Percentiles rank a stretch among this genome's conserved stretches.
phyloP scores from a whole-genome alignment of 2,113 vertebrate genomes.

The Pterocles orientalis region DNA sequence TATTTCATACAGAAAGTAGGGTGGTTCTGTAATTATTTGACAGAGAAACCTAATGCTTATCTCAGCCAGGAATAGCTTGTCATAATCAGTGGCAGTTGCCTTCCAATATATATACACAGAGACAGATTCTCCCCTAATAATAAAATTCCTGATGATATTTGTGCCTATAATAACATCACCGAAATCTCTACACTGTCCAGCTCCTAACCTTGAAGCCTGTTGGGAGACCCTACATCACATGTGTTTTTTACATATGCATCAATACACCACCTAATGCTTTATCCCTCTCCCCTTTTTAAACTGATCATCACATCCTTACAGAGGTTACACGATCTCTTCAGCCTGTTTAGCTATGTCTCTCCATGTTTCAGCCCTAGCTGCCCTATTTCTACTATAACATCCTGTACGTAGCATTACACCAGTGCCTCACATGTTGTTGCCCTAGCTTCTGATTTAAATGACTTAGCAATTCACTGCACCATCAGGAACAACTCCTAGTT shows the following conservation, averaged over 20 bases:
- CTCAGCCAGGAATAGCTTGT: background rate
- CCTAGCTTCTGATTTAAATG: background rate
- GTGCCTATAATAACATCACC: background rate
- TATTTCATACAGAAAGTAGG: background rate
- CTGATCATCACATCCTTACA: background rate
- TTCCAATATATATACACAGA: background rate
- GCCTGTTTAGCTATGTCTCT: background rate
- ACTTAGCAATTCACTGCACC: background rate
- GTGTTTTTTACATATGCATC: background rate
- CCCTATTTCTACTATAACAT: background rate
- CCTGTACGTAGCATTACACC: background rate
- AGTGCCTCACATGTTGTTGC: background rate
- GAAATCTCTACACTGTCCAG: background rate
- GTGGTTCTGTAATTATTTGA: background rate
- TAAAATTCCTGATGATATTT: background rate
- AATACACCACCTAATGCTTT: background rate
- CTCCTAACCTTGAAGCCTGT: background rate
- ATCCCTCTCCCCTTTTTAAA: background rate
- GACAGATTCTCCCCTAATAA: background rate
- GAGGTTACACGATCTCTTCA: background rate
- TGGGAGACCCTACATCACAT: background rate
- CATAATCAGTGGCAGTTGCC: background rate
- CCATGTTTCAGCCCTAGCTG: background rate
- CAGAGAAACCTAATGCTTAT: background rate
- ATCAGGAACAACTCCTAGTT: background rate